These are phyloP conservation scores for Cyrtonyx montezumae DNA, from an alignment of 2,113 vertebrate genomes.

Conservation along the genomic window DNA sequence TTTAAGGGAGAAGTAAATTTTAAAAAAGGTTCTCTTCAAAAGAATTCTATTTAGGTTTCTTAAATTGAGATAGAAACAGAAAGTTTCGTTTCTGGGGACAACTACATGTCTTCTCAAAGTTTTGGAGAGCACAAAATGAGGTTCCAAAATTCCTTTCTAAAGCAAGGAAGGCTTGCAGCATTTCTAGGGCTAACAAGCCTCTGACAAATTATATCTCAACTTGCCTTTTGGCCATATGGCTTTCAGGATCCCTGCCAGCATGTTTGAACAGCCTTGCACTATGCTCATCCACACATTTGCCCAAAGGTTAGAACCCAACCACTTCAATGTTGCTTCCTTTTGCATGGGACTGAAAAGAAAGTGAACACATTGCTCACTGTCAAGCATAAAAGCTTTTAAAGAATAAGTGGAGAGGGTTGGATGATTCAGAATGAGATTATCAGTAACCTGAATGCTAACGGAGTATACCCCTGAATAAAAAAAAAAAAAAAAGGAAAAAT, in stretches of 20 bases:
- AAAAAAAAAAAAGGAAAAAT: not conserved
- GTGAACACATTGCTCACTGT: not conserved
- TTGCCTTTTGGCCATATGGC: not conserved
- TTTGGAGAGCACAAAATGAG: accelerated
- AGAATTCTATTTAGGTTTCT: not conserved
- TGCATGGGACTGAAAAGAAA: not conserved
- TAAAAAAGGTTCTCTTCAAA: not conserved
- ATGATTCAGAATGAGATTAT: not conserved
- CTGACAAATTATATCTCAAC: not conserved
- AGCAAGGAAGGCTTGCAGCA: not conserved
- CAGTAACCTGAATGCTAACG: not conserved
- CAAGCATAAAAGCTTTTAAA: not conserved
- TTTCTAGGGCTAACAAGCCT: not conserved
- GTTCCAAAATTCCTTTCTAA: not conserved
- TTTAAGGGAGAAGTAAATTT: not conserved
- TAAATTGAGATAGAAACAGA: not conserved
- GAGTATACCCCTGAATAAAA: not conserved
- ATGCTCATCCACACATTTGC: not conserved
- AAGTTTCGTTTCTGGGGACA: not conserved
- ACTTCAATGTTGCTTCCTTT: not conserved
- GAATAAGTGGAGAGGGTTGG: not conserved
- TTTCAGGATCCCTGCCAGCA: not conserved
- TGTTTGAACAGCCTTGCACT: not conserved
- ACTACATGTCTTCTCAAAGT: not conserved
- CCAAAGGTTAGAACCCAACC: not conserved